Conservation (phyloP, 2,888 invertebrate genomes). For the Megaustenia siamemsis region DNA sequence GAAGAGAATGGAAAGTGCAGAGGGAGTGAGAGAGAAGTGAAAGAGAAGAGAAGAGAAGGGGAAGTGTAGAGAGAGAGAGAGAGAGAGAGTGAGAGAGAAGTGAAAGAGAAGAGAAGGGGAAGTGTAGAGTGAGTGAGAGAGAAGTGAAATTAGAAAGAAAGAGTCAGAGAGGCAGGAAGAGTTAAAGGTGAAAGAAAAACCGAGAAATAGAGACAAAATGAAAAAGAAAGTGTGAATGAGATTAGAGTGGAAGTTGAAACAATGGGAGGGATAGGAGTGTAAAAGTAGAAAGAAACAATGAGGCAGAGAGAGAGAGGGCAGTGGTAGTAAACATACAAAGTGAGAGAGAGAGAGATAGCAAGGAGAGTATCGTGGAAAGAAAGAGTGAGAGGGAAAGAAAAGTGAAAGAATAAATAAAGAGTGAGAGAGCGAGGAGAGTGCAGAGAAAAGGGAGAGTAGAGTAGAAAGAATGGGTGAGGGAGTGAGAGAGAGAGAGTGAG, state of each 20-base stretch:
- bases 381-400: too few species aligned
- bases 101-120: conserved; percentile 2
- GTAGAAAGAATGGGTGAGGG: too few species aligned
- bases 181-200: not conserved
- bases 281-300: not conserved
- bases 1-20: too few species aligned
- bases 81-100: conserved; percentile 11
- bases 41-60: too few species aligned
- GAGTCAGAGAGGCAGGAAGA: not conserved
- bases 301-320: not conserved
- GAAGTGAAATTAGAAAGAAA: not conserved
- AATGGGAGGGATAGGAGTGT: not conserved
- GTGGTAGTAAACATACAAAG: too few species aligned
- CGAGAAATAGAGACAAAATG: conserved; percentile 20
- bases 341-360: too few species aligned
- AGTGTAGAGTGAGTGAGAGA: not conserved
- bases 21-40: too few species aligned
- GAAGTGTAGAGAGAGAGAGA: conserved; percentile 36
- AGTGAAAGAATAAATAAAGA: too few species aligned
- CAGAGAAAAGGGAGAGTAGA: too few species aligned
- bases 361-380: too few species aligned
- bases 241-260: not conserved
- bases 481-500: too few species aligned
- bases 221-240: conserved; percentile 16
- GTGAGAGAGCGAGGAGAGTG: not conserved